Percentiles rank a stretch among this genome's conserved stretches.
These are phyloP conservation scores for Pangasius mekongensis DNA, from an alignment of 2,797 vertebrate species.

Conservation along the genomic window DNA sequence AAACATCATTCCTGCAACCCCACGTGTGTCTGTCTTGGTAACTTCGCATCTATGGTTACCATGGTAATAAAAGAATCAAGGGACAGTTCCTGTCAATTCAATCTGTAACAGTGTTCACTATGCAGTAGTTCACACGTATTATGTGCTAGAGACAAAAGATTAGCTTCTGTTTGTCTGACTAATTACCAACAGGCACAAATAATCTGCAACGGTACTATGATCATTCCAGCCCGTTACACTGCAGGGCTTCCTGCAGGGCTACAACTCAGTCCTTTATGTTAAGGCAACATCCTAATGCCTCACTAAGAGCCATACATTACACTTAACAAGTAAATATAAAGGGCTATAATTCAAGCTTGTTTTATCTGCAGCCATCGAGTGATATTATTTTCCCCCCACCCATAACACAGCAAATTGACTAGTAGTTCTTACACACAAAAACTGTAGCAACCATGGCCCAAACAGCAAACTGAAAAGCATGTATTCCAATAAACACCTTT, in stretches of 20 bases:
- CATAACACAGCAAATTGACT: not conserved
- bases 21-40: constrained; percentile 2
- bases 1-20: constrained; percentile 15
- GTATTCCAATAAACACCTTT: not conserved
- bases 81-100: not conserved
- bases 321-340: not conserved
- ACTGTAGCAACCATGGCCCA: not conserved
- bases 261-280: not conserved
- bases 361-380: not conserved
- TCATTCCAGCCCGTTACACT: not conserved
- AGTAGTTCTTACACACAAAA: not conserved
- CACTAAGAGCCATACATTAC: not conserved
- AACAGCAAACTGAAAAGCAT: not conserved
- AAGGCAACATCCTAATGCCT: not conserved
- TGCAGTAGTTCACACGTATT: not conserved
- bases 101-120: constrained; percentile 6
- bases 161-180: not conserved
- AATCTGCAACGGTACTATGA: not conserved
- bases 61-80: constrained; percentile 35
- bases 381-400: not conserved
- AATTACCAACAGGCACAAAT: not conserved
- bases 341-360: not conserved
- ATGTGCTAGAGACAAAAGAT: not conserved
- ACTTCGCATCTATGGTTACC: constrained; percentile 36
- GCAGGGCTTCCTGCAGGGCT: not conserved